Evolutionary conservation across 2,888 invertebrate genomes (phyloP).

Genomic region (Mesorhabditis spiculigera): DNA sequence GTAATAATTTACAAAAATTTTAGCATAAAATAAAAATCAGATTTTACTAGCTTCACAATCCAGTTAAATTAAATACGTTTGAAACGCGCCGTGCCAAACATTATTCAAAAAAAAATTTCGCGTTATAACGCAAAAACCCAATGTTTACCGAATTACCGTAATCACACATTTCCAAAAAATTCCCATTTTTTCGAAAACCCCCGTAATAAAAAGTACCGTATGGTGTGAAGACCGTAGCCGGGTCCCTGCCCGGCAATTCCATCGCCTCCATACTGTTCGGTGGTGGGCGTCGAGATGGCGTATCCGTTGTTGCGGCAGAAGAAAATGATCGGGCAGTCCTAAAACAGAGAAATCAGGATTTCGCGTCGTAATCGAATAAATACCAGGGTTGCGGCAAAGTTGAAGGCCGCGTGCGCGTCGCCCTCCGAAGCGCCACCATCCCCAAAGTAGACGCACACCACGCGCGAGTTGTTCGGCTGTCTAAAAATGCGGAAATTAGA

Average conservation of each 20-base stretch:
- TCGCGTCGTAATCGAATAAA: slow-evolving; percentile 4
- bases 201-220: slow-evolving; percentile 64
- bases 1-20: too few species aligned
- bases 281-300: slow-evolving; percentile 91
- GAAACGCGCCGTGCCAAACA: too few species aligned
- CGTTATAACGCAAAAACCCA: too few species aligned
- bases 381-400: slow-evolving; percentile 87
- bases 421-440: slow-evolving; percentile 98
- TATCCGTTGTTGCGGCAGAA: slow-evolving; percentile 93
- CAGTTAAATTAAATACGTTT: too few species aligned
- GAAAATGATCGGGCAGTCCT: slow-evolving; percentile 84
- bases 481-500: slow-evolving; percentile 39
- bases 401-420: slow-evolving; percentile 95
- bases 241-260: slow-evolving; percentile 80
- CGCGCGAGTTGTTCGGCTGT: slow-evolving; percentile 67
- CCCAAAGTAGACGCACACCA: slow-evolving; percentile 62
- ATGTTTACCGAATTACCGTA: too few species aligned
- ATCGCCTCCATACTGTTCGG: slow-evolving; percentile 91
- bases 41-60: too few species aligned
- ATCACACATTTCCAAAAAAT: too few species aligned
- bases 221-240: slow-evolving; percentile 82
- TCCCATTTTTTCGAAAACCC: neutral
- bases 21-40: too few species aligned
- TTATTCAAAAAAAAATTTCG: too few species aligned
- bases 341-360: neutral